Conservation (phyloP, 2,113 vertebrate species). For the Phodopus roborovskii region DNA sequence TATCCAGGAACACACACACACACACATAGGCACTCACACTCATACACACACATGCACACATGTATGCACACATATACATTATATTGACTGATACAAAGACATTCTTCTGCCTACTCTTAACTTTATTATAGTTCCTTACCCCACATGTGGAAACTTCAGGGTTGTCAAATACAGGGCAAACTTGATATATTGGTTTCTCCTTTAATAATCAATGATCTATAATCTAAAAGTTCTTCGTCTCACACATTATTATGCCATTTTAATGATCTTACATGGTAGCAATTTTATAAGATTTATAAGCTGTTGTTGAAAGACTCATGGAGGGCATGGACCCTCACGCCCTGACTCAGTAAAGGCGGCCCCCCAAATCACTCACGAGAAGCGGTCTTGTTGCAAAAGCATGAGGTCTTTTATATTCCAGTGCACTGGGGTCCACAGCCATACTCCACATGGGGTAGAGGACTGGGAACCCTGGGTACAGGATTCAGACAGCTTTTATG, state of each 20-base stretch:
- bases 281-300: constrained; percentile 12
- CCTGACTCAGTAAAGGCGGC: too few relatives aligned
- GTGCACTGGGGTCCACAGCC: too few relatives aligned
- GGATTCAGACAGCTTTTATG: too few relatives aligned
- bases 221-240: neutral
- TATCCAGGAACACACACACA: neutral
- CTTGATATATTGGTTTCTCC: neutral
- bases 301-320: too few relatives aligned
- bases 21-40: neutral
- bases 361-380: too few relatives aligned
- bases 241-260: neutral
- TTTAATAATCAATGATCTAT: neutral
- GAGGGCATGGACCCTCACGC: too few relatives aligned
- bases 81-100: neutral
- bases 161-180: neutral
- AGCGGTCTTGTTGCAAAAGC: too few relatives aligned
- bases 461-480: too few relatives aligned
- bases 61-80: neutral
- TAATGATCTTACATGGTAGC: neutral
- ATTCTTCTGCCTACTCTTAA: neutral
- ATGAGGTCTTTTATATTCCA: too few relatives aligned
- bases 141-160: neutral
- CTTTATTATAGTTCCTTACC: neutral
- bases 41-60: neutral
- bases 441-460: too few relatives aligned